A percentile compares a stretch with the other conserved stretches of the same genome.
Evolutionary conservation across 2,888 invertebrate species (phyloP).

Genomic region (Lasioglossum villosulum): DNA sequence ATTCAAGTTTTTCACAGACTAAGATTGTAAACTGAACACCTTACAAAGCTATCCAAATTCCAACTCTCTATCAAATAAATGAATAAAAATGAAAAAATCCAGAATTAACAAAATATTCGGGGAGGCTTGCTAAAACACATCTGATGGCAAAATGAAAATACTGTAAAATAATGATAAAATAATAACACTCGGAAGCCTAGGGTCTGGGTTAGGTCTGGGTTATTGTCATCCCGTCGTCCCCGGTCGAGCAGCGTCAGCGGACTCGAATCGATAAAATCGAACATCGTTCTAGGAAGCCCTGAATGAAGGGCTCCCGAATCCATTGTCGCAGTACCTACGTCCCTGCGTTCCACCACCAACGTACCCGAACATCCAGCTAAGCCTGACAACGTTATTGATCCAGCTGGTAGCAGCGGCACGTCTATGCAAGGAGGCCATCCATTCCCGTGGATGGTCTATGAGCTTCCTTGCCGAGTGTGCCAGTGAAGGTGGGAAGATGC

Average conservation of each 20-base stretch:
- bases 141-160: neutral
- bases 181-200: neutral
- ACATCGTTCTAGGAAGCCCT: neutral
- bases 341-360: constrained; percentile 55
- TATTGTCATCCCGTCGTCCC: neutral
- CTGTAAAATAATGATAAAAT: neutral
- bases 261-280: neutral
- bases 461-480: constrained; percentile 20
- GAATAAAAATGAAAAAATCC: neutral
- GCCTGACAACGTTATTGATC: constrained; percentile 69
- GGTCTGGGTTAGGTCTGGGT: constrained; percentile 8
- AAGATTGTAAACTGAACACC: neutral
- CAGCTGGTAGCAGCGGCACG: constrained; percentile 55
- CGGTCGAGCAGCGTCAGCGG: neutral
- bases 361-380: constrained; percentile 63
- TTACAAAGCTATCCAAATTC: neutral
- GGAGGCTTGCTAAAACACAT: neutral
- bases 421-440: constrained; percentile 74
- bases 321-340: constrained; percentile 34
- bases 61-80: neutral
- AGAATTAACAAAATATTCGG: neutral
- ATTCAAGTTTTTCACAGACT: neutral
- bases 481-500: constrained; percentile 11
- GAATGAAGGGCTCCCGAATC: constrained; percentile 21
- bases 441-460: constrained; percentile 50